Conservation (phyloP, 2,113 vertebrate species). For the Callipepla californica region DNA sequence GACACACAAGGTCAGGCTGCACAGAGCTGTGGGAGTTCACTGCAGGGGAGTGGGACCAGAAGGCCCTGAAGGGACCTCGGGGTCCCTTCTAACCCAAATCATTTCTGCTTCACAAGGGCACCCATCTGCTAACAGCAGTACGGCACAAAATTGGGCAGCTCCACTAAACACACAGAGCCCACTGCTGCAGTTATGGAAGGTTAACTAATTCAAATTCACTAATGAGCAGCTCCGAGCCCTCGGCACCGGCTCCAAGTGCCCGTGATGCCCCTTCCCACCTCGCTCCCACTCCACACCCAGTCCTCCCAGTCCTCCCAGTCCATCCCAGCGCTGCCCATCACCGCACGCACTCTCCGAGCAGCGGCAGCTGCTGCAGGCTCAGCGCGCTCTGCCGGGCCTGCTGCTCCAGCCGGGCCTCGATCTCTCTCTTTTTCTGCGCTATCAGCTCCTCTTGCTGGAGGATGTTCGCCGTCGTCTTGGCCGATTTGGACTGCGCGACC, state of each 20-base stretch:
- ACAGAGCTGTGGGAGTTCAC: too few relatives aligned
- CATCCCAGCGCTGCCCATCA: fast-evolving
- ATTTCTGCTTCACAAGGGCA: too few relatives aligned
- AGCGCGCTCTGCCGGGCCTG: conserved; percentile 82
- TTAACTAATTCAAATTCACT: fast-evolving
- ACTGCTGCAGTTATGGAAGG: fast-evolving
- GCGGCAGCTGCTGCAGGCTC: conserved; percentile 72
- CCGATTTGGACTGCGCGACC: conserved; percentile 81
- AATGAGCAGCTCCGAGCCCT: fast-evolving
- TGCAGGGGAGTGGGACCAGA: too few relatives aligned
- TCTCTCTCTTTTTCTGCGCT: conserved; percentile 95
- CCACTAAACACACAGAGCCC: fast-evolving
- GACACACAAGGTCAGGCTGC: too few relatives aligned
- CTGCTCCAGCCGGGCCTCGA: conserved; percentile 91
- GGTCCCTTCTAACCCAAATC: too few relatives aligned
- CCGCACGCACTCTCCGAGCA: conserved; percentile 72
- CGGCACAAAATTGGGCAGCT: fast-evolving
- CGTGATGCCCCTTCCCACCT: too few relatives aligned
- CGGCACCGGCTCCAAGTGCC: fast-evolving
- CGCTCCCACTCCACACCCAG: too few relatives aligned
- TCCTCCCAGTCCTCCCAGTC: fast-evolving
- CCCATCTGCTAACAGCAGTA: fast-evolving
- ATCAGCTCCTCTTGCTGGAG: conserved; percentile 95
- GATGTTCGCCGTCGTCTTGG: conserved; percentile 90
- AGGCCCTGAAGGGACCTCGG: too few relatives aligned